Evolutionary conservation across 2,888 invertebrate species (phyloP), one percentile per base, ranked within the genome.

Genomic region (Ecliptopera silaceata): DNA sequence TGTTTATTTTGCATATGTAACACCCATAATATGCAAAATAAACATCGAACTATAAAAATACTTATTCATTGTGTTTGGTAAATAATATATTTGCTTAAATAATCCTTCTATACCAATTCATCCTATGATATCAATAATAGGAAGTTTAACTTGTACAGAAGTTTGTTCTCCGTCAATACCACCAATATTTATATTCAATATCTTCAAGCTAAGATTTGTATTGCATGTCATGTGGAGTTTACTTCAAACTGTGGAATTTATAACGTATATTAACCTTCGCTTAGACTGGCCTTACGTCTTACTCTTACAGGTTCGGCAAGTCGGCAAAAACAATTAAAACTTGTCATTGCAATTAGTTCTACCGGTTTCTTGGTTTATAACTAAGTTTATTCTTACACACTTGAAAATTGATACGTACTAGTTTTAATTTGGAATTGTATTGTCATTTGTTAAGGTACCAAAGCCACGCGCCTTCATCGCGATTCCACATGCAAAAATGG

Each of bases 251-350:
- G 61, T 54, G 48, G 59, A 65, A 68, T 66, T 65, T 50, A 51
- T 63, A 63, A 57, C 68, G 34, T 4, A 59, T 59, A 54, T 54
- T 68, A 63, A 70, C 74, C 74, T 74, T 74, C 63, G 63, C 61
- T 55, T 58, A 59, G 47, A 59, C 59, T 60, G 60, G 53, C 58
- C 63, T 59, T 61, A 52, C 60, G 31, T 29, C 38, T 46, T 46
- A 26, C 26, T 29, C 38, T 46, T 46, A 26, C 26, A 60, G 41
- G 43, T 46, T 39, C 59, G 49, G 39, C 53, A 61, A 54, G 54
- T 60, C 31, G 52, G 56, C 52, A 63, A 61, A 46, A 60, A 52
- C 43, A 61, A 39, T 52, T 46, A 42, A 51, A 53, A 46, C 46
- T 17, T 46, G 51, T 42, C 42, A 15, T 44, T 38, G 12, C 51